Conservation (phyloP, 2,113 vertebrate genomes). For the Leptodactylus fuscus region DNA sequence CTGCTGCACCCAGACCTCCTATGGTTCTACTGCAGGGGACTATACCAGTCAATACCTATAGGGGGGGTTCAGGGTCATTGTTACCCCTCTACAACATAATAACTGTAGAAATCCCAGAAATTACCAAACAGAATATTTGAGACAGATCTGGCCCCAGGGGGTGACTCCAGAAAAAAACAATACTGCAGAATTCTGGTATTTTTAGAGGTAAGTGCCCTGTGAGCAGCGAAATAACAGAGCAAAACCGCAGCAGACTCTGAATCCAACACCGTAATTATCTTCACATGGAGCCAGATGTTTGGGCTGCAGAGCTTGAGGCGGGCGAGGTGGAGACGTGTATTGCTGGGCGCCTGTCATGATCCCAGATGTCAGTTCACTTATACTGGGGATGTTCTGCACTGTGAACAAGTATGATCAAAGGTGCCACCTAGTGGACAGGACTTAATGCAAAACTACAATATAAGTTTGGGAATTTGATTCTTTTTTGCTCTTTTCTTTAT, state of each 20-base stretch:
- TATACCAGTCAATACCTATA: too few relatives aligned
- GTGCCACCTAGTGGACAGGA: background rate
- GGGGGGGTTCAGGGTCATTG: too few relatives aligned
- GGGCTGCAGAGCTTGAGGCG: background rate
- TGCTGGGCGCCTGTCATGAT: background rate
- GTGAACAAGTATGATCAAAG: background rate
- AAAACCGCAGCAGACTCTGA: slow-evolving; percentile 37
- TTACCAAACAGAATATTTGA: too few relatives aligned
- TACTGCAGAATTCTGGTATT: background rate
- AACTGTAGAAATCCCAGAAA: too few relatives aligned
- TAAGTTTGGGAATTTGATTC: too few relatives aligned
- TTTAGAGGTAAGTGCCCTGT: background rate
- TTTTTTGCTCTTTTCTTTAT: too few relatives aligned
- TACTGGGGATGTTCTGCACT: background rate
- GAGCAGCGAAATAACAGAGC: background rate
- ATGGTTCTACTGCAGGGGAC: too few relatives aligned
- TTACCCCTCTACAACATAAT: too few relatives aligned
- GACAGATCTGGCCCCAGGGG: background rate
- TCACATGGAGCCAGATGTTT: background rate
- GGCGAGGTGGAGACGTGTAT: background rate
- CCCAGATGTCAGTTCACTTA: background rate
- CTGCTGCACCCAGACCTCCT: too few relatives aligned
- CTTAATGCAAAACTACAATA: too few relatives aligned
- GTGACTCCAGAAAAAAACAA: background rate
- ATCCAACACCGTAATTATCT: slow-evolving; percentile 34